These are phyloP conservation scores for Dasysyrphus tricinctus DNA, from an alignment of 2,888 invertebrate species.

Conservation along the genomic window DNA sequence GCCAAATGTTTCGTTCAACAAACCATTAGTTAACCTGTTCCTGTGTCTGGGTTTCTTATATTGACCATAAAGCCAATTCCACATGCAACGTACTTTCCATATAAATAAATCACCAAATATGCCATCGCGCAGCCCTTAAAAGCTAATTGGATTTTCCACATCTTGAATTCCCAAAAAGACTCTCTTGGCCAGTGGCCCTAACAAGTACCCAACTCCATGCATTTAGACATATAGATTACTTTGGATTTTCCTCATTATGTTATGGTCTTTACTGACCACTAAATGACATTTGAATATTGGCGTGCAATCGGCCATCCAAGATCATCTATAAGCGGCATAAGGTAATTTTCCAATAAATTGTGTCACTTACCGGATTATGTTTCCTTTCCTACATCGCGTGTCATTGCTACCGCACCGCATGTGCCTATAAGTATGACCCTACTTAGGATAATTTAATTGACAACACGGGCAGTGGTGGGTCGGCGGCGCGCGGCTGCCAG, in stretches of 20 bases:
- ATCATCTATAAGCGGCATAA: slow-evolving; percentile 47
- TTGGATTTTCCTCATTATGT: slow-evolving; percentile 28
- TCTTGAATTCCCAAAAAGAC: slow-evolving; percentile 43
- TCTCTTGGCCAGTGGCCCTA: slow-evolving; percentile 27
- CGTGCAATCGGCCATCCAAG: slow-evolving; percentile 37
- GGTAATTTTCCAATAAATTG: slow-evolving; percentile 50
- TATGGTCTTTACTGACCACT: slow-evolving; percentile 30
- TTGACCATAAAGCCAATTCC: slow-evolving; percentile 8
- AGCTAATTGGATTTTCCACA: slow-evolving; percentile 60
- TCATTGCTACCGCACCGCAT: slow-evolving; percentile 10
- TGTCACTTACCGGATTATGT: slow-evolving; percentile 61
- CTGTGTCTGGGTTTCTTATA: background rate
- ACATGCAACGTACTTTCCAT: slow-evolving; percentile 23
- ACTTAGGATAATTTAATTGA: slow-evolving; percentile 75
- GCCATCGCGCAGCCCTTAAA: slow-evolving; percentile 61
- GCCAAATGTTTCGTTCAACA: background rate
- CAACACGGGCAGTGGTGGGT: slow-evolving; percentile 15
- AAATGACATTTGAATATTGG: slow-evolving; percentile 72
- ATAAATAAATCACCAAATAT: slow-evolving; percentile 72
- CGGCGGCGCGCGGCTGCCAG: background rate
- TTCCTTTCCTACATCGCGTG: slow-evolving; percentile 39
- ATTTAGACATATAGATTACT: background rate
- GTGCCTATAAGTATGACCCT: slow-evolving; percentile 51
- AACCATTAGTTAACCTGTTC: slow-evolving; percentile 20
- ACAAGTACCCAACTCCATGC: slow-evolving; percentile 7